Evolutionary conservation across 2,797 vertebrate genomes (phyloP).

Genomic region (Avahi laniger): DNA sequence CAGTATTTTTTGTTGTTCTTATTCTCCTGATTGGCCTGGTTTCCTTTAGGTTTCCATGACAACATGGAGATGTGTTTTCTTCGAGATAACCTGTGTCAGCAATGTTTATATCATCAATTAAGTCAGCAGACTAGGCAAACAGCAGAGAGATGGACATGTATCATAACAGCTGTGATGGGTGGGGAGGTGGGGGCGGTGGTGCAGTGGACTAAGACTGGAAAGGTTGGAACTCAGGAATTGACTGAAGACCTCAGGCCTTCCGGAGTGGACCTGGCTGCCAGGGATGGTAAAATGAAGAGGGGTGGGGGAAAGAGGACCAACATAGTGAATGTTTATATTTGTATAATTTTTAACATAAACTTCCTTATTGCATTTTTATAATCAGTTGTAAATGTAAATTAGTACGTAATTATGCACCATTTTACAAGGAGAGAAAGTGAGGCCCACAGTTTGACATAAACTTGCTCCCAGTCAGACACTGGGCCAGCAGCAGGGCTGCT

Average conservation of each 20-base stretch:
- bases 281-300: background rate
- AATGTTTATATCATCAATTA: too few relatives aligned
- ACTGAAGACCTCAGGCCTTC: background rate
- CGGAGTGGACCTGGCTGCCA: rapidly evolving
- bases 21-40: rapidly evolving
- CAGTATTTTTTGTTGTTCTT: background rate
- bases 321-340: background rate
- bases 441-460: background rate
- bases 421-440: background rate
- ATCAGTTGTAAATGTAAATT: background rate
- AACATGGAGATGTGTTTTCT: background rate
- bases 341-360: background rate
- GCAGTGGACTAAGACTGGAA: background rate
- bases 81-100: background rate
- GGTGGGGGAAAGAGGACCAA: background rate
- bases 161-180: background rate
- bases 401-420: background rate
- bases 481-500: background rate
- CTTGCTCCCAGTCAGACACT: too few relatives aligned
- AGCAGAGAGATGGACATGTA: background rate
- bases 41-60: background rate
- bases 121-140: background rate
- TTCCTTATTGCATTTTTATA: background rate
- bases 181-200: rapidly evolving
- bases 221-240: background rate